These are phyloP conservation scores for Ochropleura leucogaster DNA, from an alignment of 2,888 invertebrate genomes.

Conservation along the genomic window DNA sequence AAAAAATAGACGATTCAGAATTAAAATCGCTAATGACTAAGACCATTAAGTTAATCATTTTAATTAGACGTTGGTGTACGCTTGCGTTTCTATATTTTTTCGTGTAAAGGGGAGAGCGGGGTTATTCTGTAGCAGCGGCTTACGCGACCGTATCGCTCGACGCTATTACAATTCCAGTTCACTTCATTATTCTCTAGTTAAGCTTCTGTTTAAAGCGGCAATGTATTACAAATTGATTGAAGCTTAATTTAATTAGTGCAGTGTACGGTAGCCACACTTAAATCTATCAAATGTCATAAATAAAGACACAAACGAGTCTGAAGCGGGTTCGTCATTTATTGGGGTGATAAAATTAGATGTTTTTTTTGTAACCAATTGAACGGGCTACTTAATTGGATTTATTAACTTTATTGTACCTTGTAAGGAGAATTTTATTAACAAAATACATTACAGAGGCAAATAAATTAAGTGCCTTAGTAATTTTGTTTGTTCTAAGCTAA, in stretches of 20 bases:
- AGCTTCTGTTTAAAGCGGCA: conserved; percentile 27
- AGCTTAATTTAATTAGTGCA: conserved; percentile 36
- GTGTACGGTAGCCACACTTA: conserved; percentile 52
- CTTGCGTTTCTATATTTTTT: conserved; percentile 79
- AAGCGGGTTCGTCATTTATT: conserved; percentile 58
- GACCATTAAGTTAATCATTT: conserved; percentile 91
- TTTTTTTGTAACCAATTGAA: conserved; percentile 53
- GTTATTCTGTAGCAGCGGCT: conserved; percentile 39
- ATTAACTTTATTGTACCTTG: conserved; percentile 58
- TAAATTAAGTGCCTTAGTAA: background rate
- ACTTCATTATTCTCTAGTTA: conserved; percentile 32
- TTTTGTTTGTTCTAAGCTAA: background rate
- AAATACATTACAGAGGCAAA: background rate
- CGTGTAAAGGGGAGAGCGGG: conserved; percentile 63
- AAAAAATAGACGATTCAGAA: conserved; percentile 86
- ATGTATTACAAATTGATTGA: conserved; percentile 48
- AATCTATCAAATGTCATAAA: conserved; percentile 62
- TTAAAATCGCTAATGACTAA: conserved; percentile 91
- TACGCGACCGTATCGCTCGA: conserved; percentile 36
- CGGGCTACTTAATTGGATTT: conserved; percentile 63
- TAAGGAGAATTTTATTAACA: conserved; percentile 27
- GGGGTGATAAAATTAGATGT: conserved; percentile 60
- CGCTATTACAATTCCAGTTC: conserved; percentile 44
- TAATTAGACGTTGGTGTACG: conserved; percentile 89
- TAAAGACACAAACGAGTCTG: conserved; percentile 61